phyloP scores from a whole-genome alignment of 2,113 vertebrate genomes.

The Cricetomys ansorgei region DNA sequence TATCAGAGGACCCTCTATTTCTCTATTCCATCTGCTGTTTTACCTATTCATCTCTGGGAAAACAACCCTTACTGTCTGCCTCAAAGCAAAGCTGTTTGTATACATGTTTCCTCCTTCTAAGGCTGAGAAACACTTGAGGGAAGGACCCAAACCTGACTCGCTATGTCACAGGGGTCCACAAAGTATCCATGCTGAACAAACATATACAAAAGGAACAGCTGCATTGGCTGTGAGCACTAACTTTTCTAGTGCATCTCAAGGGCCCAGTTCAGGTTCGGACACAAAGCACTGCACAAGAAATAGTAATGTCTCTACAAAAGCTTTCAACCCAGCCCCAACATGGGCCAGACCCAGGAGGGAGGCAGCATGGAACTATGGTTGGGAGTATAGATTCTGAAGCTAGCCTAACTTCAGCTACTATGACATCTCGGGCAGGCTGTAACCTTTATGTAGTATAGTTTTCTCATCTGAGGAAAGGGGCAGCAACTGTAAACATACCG shows the following conservation, averaged over 20 bases:
- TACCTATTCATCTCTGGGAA: not conserved
- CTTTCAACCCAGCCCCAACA: not conserved
- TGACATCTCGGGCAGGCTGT: not conserved
- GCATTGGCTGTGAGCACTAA: not conserved
- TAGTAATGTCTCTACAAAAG: not conserved
- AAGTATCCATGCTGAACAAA: not conserved
- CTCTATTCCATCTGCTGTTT: not conserved
- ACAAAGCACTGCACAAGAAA: not conserved
- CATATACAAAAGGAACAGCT: not conserved
- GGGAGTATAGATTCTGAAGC: not conserved
- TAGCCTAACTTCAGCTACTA: not conserved
- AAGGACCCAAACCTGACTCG: not conserved
- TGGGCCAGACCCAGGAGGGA: not conserved
- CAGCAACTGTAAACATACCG: not conserved
- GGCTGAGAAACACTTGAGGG: not conserved
- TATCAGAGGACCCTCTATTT: too few relatives aligned
- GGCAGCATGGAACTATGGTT: not conserved
- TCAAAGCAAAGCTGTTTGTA: not conserved
- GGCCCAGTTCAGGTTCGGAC: not conserved
- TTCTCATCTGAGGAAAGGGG: slow-evolving; percentile 25
- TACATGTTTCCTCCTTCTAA: not conserved
- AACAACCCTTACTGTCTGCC: not conserved
- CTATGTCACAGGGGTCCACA: not conserved
- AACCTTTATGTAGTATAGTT: not conserved
- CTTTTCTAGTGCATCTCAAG: not conserved